A percentile compares a stretch with the other conserved stretches of the same genome.
Evolutionary conservation across 2,888 invertebrate species (phyloP).

Genomic region (Blera fallax): DNA sequence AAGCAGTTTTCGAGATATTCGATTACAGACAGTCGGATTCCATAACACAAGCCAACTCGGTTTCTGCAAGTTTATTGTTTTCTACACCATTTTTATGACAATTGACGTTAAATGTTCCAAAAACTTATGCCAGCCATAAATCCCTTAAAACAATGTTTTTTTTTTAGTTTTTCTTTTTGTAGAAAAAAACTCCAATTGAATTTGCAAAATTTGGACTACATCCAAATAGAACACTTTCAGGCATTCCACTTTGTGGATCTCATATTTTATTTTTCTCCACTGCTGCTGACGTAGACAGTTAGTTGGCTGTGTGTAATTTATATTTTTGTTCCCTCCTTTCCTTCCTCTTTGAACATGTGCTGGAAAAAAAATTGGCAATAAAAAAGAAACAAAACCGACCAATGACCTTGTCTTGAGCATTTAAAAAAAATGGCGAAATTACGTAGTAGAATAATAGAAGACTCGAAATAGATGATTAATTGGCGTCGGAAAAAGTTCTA

Average conservation of each 20-base stretch:
- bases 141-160: neutral
- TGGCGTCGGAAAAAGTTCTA: neutral
- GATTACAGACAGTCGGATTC: no score
- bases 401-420: slow-evolving; percentile 5
- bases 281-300: neutral
- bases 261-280: neutral
- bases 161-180: no score
- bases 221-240: slow-evolving; percentile 29
- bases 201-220: slow-evolving; percentile 15
- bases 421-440: neutral
- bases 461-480: neutral
- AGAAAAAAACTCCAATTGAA: neutral
- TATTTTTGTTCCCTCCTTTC: neutral
- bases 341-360: neutral
- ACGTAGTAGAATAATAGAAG: neutral
- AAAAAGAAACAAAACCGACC: neutral
- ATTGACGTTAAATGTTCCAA: neutral
- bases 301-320: neutral
- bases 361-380: neutral
- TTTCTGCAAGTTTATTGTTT: neutral
- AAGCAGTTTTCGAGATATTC: no score
- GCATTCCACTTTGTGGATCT: slow-evolving; percentile 5
- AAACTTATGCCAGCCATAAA: neutral
- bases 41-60: neutral
- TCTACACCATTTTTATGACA: neutral